Percentiles rank a stretch among this genome's conserved stretches.
Conservation (phyloP, 1,140 invertebrate species). For the Forficula auricularia region DNA sequence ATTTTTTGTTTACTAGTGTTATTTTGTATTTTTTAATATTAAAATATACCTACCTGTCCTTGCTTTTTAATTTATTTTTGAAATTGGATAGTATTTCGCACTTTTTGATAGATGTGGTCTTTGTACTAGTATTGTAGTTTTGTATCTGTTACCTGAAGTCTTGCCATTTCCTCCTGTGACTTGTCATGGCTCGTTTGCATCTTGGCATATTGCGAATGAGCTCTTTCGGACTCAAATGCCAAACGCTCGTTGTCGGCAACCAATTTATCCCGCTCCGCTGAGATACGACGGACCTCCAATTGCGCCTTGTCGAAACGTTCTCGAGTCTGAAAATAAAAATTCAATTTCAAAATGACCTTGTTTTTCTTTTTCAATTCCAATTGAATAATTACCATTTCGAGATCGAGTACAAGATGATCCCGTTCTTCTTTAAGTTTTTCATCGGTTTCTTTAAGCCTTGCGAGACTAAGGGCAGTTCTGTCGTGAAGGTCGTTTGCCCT, state of each 20-base stretch:
- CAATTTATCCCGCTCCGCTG: slow-evolving; percentile 71
- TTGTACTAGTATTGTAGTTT: no score
- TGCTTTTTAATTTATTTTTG: no score
- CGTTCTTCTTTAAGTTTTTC: slow-evolving; percentile 79
- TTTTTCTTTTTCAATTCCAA: no score
- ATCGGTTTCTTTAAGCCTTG: slow-evolving; percentile 71
- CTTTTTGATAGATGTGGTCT: no score
- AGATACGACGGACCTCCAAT: slow-evolving; percentile 59
- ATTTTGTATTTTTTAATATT: no score
- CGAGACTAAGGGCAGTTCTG: slow-evolving; percentile 60
- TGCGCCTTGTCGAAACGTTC: slow-evolving; percentile 78
- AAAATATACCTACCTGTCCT: no score
- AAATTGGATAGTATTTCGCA: no score
- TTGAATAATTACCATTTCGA: slow-evolving; percentile 45
- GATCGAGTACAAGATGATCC: slow-evolving; percentile 55
- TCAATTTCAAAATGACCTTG: no score
- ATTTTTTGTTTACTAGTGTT: no score
- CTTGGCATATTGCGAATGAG: slow-evolving; percentile 65
- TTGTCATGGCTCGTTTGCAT: slow-evolving; percentile 68
- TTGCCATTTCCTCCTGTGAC: slow-evolving; percentile 69
- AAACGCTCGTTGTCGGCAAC: slow-evolving; percentile 67
- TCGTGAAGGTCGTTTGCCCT: slow-evolving; percentile 76
- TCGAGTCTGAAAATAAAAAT: slow-evolving; percentile 21
- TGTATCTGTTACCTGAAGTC: slow-evolving; percentile 49
- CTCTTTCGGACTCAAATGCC: slow-evolving; percentile 65